These are phyloP conservation scores for Tetheella fluctuosa DNA, from an alignment of 2,888 invertebrate genomes.

Conservation along the genomic window DNA sequence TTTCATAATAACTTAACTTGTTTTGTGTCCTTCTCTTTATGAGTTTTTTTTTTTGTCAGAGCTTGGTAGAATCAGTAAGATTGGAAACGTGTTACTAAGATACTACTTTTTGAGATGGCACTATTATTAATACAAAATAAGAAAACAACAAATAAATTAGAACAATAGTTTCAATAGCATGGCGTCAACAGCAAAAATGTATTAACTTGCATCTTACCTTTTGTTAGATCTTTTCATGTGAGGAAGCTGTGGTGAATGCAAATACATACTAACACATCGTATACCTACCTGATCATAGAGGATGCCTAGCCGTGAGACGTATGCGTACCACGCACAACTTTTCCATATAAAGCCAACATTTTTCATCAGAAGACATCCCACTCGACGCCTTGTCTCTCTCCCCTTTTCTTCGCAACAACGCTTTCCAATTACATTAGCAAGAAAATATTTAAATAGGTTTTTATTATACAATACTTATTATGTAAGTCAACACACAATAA, in stretches of 20 bases:
- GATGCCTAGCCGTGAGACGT: constrained; percentile 22
- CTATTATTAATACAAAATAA: no score
- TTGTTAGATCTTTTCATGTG: neutral
- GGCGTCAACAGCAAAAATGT: neutral
- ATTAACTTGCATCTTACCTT: neutral
- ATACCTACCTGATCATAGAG: neutral
- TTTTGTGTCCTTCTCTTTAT: no score
- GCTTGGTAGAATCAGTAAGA: no score
- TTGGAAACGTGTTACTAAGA: no score
- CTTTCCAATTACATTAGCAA: constrained; percentile 45
- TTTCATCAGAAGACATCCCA: constrained; percentile 53
- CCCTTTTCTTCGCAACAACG: constrained; percentile 37
- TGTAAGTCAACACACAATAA: no score
- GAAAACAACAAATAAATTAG: no score
- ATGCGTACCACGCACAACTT: constrained; percentile 53
- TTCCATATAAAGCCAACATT: constrained; percentile 61
- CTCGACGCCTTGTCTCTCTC: constrained; percentile 42
- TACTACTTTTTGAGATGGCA: no score
- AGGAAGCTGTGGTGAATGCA: neutral
- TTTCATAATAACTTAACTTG: no score
- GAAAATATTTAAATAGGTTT: constrained; percentile 14
- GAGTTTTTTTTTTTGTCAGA: no score
- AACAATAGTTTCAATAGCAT: neutral
- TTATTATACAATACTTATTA: constrained; percentile 23
- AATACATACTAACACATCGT: neutral